Evolutionary conservation across 2,113 vertebrate species (phyloP).

Genomic region (Otus sunia): DNA sequence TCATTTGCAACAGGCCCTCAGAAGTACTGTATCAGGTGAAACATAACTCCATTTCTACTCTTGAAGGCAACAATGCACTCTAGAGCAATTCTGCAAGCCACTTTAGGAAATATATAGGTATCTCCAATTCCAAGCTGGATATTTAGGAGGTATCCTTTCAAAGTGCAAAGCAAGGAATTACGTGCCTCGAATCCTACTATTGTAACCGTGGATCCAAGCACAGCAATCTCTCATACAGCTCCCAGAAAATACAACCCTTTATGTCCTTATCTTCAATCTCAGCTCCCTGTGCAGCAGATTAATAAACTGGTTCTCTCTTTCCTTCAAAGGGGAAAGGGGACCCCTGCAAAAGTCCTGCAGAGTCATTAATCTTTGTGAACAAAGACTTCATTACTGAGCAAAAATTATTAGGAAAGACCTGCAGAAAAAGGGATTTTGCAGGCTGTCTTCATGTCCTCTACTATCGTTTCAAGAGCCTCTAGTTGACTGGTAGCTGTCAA

Average conservation of each 20-base stretch:
- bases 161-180: not conserved
- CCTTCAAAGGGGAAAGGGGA: not conserved
- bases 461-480: not conserved
- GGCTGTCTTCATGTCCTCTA: not conserved
- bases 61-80: not conserved
- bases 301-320: slow-evolving; percentile 1
- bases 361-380: slow-evolving; percentile 19
- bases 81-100: not conserved
- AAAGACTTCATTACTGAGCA: not conserved
- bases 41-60: not conserved
- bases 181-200: rapidly evolving
- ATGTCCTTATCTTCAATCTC: not conserved
- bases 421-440: not conserved
- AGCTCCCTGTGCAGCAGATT: not conserved
- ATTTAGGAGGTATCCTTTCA: not conserved
- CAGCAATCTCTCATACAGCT: not conserved
- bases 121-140: not conserved
- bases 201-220: not conserved
- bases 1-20: rapidly evolving
- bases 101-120: not conserved
- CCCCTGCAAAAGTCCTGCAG: not conserved
- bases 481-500: not conserved
- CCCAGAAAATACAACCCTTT: not conserved
- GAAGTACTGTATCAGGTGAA: not conserved
- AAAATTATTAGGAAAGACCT: not conserved